Percentiles rank a stretch among this genome's conserved stretches.
These are phyloP conservation scores for Fistularia tabacaria DNA, from an alignment of 2,797 vertebrate genomes.

Conservation along the genomic window DNA sequence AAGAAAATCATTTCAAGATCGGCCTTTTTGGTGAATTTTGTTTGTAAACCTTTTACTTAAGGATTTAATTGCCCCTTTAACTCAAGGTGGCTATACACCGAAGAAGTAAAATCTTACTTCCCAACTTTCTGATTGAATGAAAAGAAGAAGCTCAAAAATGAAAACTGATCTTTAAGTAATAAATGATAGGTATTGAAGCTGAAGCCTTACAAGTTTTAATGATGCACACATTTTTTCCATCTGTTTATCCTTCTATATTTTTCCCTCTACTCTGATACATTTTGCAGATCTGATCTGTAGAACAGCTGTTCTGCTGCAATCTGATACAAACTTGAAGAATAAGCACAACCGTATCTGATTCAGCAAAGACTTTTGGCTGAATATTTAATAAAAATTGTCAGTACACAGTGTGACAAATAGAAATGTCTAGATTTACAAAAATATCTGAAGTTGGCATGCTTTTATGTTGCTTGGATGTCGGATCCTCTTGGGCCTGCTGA, in stretches of 20 bases:
- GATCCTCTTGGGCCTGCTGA: too few species aligned
- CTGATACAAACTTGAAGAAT: constrained; percentile 21
- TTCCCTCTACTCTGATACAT: constrained; percentile 13
- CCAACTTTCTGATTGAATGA: not conserved
- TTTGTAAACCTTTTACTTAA: not conserved
- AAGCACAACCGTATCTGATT: constrained; percentile 15
- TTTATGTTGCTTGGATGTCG: too few species aligned
- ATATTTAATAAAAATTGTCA: not conserved
- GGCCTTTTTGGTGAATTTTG: not conserved
- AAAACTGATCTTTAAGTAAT: not conserved
- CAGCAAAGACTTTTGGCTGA: constrained; percentile 3
- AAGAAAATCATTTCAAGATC: not conserved
- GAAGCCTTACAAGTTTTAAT: not conserved
- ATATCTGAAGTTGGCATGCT: too few species aligned
- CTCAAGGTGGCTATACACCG: not conserved
- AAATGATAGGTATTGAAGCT: not conserved
- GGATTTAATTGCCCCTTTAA: not conserved
- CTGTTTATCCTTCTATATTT: not conserved
- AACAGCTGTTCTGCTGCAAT: constrained; percentile 19
- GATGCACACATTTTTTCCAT: constrained; percentile 7
- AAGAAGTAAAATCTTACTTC: not conserved
- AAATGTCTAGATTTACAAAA: not conserved
- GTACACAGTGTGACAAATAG: not conserved
- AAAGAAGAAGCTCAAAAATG: not conserved
- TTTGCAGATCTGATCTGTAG: constrained; percentile 31